A percentile compares a stretch with the other conserved stretches of the same genome.
These are phyloP conservation scores for Antheraea mylitta DNA, from an alignment of 1,140 invertebrate species.

Conservation along the genomic window DNA sequence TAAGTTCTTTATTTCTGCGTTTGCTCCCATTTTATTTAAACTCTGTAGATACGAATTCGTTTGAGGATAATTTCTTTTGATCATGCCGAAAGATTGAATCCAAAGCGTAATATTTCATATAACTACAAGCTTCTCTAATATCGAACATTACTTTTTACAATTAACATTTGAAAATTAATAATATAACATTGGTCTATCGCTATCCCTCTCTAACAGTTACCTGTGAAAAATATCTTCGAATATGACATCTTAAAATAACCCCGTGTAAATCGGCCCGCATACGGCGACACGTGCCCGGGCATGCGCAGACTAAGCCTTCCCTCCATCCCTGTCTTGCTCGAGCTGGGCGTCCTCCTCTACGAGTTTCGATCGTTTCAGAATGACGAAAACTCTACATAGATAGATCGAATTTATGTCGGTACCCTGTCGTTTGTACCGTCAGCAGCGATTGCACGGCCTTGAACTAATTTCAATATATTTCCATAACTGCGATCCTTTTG, in stretches of 20 bases:
- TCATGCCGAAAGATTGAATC: too few species aligned
- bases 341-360: slow-evolving; percentile 37
- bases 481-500: too few species aligned
- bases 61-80: too few species aligned
- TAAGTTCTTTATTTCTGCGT: too few species aligned
- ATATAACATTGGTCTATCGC: too few species aligned
- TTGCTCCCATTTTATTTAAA: too few species aligned
- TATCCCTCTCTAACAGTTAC: background rate
- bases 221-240: background rate
- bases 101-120: too few species aligned
- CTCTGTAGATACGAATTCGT: too few species aligned
- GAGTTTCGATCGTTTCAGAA: slow-evolving; percentile 69
- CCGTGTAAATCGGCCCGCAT: slow-evolving; percentile 29
- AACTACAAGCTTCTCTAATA: too few species aligned
- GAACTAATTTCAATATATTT: slow-evolving; percentile 27
- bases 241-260: slow-evolving; percentile 13
- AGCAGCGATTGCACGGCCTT: slow-evolving; percentile 46
- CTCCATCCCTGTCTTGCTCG: slow-evolving; percentile 33
- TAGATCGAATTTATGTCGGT: slow-evolving; percentile 74
- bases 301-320: slow-evolving; percentile 42
- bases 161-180: too few species aligned
- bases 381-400: slow-evolving; percentile 75
- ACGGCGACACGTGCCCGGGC: slow-evolving; percentile 60
- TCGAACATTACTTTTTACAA: too few species aligned
- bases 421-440: slow-evolving; percentile 35